Evolutionary conservation across 2,888 invertebrate species (phyloP), one percentile per base, ranked within the genome.

Genomic region (Hermaeophaga mercurialis): DNA sequence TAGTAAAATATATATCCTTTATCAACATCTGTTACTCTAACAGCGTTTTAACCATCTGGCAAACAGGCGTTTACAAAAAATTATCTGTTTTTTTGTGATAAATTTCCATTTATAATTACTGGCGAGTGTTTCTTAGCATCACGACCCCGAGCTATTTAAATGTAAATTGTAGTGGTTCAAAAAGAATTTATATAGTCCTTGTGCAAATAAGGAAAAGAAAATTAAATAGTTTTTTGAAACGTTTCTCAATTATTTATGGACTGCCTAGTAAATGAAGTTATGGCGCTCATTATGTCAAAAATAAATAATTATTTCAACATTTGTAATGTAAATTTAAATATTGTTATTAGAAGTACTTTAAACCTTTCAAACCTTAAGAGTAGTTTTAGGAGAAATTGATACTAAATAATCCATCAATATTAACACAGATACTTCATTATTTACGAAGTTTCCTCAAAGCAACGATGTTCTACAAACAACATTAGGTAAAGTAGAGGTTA

Each of bases 61-160:
- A 33, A 19, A 9, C 19, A 19, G 39, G 19, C 39, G 39, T 39
- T 39, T 39, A 39, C 39, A 39, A 15, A 38, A 38, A 39, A 39
- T 18, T 39, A 39, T 39, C 19, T 12, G 19, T 39, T 39, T 39
- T 39, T 39, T 19, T 19, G 19, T 44, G 17, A 28, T 12, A 19
- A 49, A 55, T 55, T 55, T 49, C 48, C 55, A 55, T 55, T 55
- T 55, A 55, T 55, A 55, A 55, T 55, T 55, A 49, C 49, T 26
- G 48, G 15, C 34, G 31, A 54, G 33, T 34, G 43, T 41, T 55
- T 44, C 49, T 55, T 44, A 28, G 55, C 55, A 41, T 49, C 44
- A 36, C 36, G 45, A 38, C 44, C 36, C 19, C 43, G 38, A 49
- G 44, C 49, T 54, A 55, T 55, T 49, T 55, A 55, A 55, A 55